Base-by-base conservation (phyloP, 2,113 vertebrate genomes). In the Ceuthmochares aereus region DNA sequence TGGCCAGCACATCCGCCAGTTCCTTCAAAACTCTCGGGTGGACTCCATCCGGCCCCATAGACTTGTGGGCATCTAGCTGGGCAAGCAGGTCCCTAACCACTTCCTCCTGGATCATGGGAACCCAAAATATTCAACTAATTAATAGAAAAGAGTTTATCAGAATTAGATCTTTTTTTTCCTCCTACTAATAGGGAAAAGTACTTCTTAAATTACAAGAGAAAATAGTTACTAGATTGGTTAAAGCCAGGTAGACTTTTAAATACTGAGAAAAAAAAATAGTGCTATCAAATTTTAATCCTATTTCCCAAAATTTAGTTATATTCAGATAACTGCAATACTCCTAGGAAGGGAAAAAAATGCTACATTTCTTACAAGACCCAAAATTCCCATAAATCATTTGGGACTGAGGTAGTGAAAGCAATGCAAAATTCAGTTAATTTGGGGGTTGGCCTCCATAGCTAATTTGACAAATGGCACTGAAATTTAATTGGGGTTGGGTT, bases 381-480 rank as follows among this genome's bases (percentile, higher is more conserved):
- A 64, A 81, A 17, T 75, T 95, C 68, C 52, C 89, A 26, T 93
- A 89, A 96, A 80, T 88, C 26, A 37, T 82, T 75, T 70, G 42
- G 26, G 52, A 70, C 40, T 59, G 56, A 84, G 78, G 45, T 17
- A 91, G 60, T 66, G 91, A 94, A 95, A 80, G 42, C 37, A 95
- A 40, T 82, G 43, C 64, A 73, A 95, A 90, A 87, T 30, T 68
- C 43, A 32, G 20, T 85, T 87, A 93, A 93, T 91, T 47, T 96
- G 67, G 37, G 36, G 4, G 25, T 78, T 96, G 92, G 25, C 27
- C 73, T 54, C 49, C 25, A 32, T n/a, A 81, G 34, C 60, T 93
- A 94, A 93, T 84, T 94, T 92, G 86, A 89, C 92, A 95, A 92
- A 90, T 5, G 1, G 27, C 36, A 75, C 32, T 95, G 90, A 93